Conservation (phyloP, 2,797 vertebrate species). For the Onychomys torridus region DNA sequence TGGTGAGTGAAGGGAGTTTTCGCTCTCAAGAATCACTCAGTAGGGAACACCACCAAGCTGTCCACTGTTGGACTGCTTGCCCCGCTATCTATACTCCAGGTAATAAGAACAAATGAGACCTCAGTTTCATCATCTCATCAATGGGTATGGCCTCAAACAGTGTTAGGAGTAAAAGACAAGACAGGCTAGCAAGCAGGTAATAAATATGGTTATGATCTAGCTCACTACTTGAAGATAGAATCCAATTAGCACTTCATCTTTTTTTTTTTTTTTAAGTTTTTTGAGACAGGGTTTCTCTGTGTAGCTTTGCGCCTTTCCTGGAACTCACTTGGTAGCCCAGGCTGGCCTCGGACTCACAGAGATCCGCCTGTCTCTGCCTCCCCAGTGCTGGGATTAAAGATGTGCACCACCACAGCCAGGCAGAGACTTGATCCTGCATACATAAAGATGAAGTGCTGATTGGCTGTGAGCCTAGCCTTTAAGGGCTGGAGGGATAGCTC, state of each 20-base stretch:
- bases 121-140: background rate
- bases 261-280: too few species aligned
- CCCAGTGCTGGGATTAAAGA: too few species aligned
- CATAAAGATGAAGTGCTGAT: too few species aligned
- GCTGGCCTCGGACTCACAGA: too few species aligned
- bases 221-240: conserved; percentile 22
- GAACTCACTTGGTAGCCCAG: too few species aligned
- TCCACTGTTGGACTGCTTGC: background rate
- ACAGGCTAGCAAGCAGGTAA: background rate
- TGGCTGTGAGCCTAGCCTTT: too few species aligned
- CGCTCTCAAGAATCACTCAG: conserved; percentile 36
- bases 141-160: background rate
- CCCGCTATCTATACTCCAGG: background rate
- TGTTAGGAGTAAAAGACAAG: background rate
- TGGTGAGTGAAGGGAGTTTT: conserved; percentile 14
- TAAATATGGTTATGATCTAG: background rate
- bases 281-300: too few species aligned
- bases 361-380: too few species aligned
- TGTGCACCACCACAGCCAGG: too few species aligned
- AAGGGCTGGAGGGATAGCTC: too few species aligned
- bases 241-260: conserved; percentile 38
- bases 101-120: conserved; percentile 2
- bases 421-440: too few species aligned
- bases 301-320: too few species aligned
- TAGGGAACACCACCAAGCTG: background rate